Conservation (phyloP, 2,113 vertebrate genomes). For the Indri indri region DNA sequence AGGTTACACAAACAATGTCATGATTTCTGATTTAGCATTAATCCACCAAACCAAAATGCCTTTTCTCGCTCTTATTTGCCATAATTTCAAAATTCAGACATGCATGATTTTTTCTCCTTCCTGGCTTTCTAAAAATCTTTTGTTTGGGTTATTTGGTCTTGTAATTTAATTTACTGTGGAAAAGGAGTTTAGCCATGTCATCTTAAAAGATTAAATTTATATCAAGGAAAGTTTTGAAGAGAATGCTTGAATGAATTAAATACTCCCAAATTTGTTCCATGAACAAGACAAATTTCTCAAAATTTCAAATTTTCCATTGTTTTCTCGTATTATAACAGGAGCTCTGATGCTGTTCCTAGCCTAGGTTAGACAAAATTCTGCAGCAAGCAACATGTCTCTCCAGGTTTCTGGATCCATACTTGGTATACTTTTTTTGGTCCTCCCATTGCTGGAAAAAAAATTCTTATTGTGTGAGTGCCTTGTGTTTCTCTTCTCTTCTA, state of each 20-base stretch:
- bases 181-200: neutral
- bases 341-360: neutral
- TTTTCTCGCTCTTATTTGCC: neutral
- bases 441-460: neutral
- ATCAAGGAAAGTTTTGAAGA: neutral
- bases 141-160: neutral
- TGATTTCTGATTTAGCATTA: neutral
- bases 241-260: neutral
- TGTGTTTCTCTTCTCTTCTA: neutral
- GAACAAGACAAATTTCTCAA: neutral
- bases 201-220: neutral
- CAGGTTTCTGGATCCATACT: neutral
- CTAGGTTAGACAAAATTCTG: neutral
- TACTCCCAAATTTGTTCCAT: neutral
- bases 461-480: neutral
- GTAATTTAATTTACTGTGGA: neutral
- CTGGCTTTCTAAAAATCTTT: constrained; percentile 10
- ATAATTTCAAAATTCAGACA: neutral
- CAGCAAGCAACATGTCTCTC: neutral
- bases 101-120: neutral
- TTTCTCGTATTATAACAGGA: neutral
- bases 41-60: neutral
- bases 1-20: neutral
- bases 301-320: neutral
- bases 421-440: neutral